Evolutionary conservation across 1,140 invertebrate species (phyloP), one percentile per base, ranked within the genome.

Genomic region (Thalassaphorura encarpata): DNA sequence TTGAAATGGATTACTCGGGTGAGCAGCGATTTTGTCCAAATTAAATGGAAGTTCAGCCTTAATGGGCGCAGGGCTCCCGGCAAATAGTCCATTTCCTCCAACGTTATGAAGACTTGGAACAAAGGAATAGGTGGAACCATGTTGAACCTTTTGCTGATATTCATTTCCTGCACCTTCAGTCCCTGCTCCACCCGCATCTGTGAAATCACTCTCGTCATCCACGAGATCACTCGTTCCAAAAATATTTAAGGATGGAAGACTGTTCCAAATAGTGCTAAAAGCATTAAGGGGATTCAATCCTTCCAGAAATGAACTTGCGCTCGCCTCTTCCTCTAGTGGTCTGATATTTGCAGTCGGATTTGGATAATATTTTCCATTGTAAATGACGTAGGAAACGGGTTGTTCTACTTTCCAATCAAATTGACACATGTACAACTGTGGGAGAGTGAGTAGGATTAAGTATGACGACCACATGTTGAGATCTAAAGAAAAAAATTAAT

Each of bases 371-470:
- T 47, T 26, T 11, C 45, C 45, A 26, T 47, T 47, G 6, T 26
- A 6, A 24, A 47, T 47, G 45, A 47, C 19, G 24, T 47, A 47
- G 19, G 11, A 8, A 18, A 26, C 21, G 11, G 45, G 45, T 19
- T 47, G 45, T 13, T 47, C 45, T 15, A 47, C 19, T 27, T 47
- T 47, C 45, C 45, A 47, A n/a, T n/a, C n/a, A n/a, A n/a, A n/a
- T n/a, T n/a, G n/a, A n/a, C n/a, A n/a, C n/a, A n/a, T n/a, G n/a
- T n/a, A n/a, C n/a, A n/a, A n/a, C n/a, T n/a, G n/a, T n/a, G n/a
- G n/a, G n/a, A n/a, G n/a, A n/a, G n/a, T n/a, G n/a, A n/a, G n/a
- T n/a, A n/a, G n/a, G n/a, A n/a, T n/a, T n/a, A n/a, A n/a, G n/a
- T n/a, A n/a, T n/a, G n/a, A n/a, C n/a, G n/a, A n/a, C n/a, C n/a